Conservation (phyloP, 2,113 vertebrate genomes). For the Rhinopithecus roxellana region DNA sequence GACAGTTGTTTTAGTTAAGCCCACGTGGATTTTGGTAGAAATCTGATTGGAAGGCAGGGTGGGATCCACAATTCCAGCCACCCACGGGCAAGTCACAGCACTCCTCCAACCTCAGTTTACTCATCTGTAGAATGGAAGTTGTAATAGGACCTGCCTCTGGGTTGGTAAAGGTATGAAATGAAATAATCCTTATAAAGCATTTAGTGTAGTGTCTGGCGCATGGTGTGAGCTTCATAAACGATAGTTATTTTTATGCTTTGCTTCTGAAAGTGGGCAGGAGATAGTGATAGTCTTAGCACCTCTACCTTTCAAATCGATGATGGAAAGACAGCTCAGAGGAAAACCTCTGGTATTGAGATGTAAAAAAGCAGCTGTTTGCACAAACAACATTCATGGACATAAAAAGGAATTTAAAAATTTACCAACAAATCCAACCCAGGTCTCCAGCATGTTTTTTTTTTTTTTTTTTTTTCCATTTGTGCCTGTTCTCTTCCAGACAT, state of each 20-base stretch:
- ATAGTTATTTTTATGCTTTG: background rate
- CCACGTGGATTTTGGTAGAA: background rate
- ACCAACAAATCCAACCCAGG: background rate
- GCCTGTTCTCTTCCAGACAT: background rate
- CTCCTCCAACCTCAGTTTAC: background rate
- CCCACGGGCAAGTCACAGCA: rapidly evolving
- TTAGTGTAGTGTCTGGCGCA: background rate
- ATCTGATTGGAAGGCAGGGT: background rate
- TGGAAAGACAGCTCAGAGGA: background rate
- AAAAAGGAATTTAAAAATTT: background rate
- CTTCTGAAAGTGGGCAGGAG: background rate
- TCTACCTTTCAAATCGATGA: background rate
- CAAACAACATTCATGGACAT: background rate
- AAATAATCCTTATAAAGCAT: background rate
- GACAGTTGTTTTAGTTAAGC: background rate
- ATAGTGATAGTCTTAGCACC: background rate
- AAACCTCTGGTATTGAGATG: background rate
- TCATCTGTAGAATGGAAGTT: background rate
- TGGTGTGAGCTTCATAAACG: background rate
- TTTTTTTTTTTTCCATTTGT: background rate
- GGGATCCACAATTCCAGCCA: background rate
- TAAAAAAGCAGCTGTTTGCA: too few species aligned
- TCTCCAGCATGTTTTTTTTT: background rate
- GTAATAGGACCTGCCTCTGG: background rate
- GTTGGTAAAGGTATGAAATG: background rate